These are phyloP conservation scores for Scolanthus callimorphus DNA, from an alignment of 92 coral and sea anemone genomes.

Conservation along the genomic window DNA sequence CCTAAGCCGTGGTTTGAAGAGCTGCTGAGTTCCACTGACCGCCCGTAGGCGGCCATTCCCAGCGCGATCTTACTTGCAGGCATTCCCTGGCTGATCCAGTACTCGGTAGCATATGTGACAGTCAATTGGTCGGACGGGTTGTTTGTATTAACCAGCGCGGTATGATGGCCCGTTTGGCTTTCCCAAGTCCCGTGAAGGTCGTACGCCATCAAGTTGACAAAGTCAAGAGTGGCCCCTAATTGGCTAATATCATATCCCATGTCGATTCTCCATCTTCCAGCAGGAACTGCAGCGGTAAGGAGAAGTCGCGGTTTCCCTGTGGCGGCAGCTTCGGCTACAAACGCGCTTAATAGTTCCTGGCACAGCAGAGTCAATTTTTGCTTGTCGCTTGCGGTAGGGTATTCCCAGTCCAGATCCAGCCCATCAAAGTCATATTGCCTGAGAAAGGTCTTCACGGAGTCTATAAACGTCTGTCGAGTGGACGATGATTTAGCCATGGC, in stretches of 20 bases:
- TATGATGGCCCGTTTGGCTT: slow-evolving; percentile 59
- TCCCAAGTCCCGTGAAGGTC: too few relatives aligned
- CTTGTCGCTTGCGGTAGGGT: slow-evolving; percentile 40
- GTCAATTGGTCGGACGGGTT: slow-evolving; percentile 34
- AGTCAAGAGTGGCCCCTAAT: slow-evolving; percentile 51
- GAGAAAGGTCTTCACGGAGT: too few relatives aligned
- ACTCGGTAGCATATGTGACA: slow-evolving; percentile 47
- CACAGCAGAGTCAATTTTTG: slow-evolving; percentile 40
- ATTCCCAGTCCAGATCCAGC: slow-evolving; percentile 57
- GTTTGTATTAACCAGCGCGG: slow-evolving; percentile 64
- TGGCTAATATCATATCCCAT: slow-evolving; percentile 36
- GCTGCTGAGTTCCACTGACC: slow-evolving; percentile 32
- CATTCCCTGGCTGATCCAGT: slow-evolving; percentile 51
- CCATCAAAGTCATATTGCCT: slow-evolving; percentile 24
- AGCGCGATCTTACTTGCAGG: slow-evolving; percentile 52
- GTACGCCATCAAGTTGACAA: slow-evolving; percentile 68
- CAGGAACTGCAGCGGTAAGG: slow-evolving; percentile 45
- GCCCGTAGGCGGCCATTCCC: slow-evolving; percentile 55
- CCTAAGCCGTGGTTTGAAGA: slow-evolving; percentile 28
- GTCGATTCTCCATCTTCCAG: slow-evolving; percentile 24
- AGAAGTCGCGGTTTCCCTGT: slow-evolving; percentile 34
- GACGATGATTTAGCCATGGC: too few relatives aligned
- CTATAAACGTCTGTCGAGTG: too few relatives aligned
- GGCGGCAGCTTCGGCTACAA: slow-evolving; percentile 29
- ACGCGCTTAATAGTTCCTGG: slow-evolving; percentile 28